Evolutionary conservation across 2,888 invertebrate genomes (phyloP).

Genomic region (Ephialtes manifestator): DNA sequence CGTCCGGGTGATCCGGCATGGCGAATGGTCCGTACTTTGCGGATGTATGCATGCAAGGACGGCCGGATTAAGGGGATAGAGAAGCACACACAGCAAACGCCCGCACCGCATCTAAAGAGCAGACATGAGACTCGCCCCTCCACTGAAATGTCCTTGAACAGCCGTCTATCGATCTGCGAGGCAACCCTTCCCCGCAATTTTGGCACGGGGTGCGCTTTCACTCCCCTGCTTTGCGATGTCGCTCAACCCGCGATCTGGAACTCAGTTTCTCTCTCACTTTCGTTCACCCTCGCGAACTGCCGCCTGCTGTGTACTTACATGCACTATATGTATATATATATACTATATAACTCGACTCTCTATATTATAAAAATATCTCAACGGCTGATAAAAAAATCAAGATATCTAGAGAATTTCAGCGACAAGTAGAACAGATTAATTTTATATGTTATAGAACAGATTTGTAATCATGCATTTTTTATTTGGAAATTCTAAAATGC

Average conservation of each 20-base stretch:
- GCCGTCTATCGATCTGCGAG: slow-evolving; percentile 68
- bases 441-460: no score
- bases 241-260: slow-evolving; percentile 47
- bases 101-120: slow-evolving; percentile 50
- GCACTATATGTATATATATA: slow-evolving; percentile 12
- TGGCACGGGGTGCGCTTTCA: slow-evolving; percentile 64
- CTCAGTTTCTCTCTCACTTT: slow-evolving; percentile 57
- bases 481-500: no score
- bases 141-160: slow-evolving; percentile 71
- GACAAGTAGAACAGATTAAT: no score
- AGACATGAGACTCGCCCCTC: slow-evolving; percentile 54
- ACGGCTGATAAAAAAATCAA: no score
- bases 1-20: slow-evolving; percentile 42
- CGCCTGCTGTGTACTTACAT: slow-evolving; percentile 47
- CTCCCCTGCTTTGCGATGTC: slow-evolving; percentile 60
- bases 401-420: no score
- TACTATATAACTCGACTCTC: no score
- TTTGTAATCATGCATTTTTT: no score
- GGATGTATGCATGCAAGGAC: slow-evolving; percentile 49
- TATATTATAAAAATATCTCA: no score
- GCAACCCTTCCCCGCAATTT: slow-evolving; percentile 69
- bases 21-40: slow-evolving; percentile 50
- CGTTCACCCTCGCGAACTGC: slow-evolving; percentile 57
- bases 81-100: slow-evolving; percentile 44
- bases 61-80: slow-evolving; percentile 60